These are phyloP conservation scores for Ataeniobius toweri DNA, from an alignment of 2,797 vertebrate genomes.

Conservation along the genomic window DNA sequence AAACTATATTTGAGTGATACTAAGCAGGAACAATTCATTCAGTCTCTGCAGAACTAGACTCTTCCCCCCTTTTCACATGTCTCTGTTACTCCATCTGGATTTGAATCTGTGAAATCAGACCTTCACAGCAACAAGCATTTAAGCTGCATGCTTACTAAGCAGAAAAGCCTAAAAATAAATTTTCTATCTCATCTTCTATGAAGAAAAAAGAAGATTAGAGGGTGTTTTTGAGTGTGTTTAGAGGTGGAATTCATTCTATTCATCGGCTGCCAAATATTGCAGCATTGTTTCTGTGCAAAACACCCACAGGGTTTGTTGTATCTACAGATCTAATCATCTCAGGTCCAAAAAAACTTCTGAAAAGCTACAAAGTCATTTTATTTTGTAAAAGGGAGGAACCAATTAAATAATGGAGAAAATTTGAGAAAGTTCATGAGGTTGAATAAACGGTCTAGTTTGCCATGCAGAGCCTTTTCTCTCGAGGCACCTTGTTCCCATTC, in stretches of 20 bases:
- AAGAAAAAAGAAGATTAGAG: constrained; percentile 24
- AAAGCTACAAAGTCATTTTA: constrained; percentile 3
- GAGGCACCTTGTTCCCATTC: no score
- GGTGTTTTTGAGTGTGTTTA: constrained; percentile 13
- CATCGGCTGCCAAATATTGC: constrained; percentile 26
- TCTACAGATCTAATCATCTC: constrained; percentile 28
- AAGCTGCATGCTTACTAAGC: constrained; percentile 13
- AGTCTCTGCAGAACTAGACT: constrained; percentile 1
- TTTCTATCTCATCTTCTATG: constrained; percentile 19
- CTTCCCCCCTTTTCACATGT: neutral
- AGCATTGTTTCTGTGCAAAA: constrained; percentile 7
- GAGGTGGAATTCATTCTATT: constrained; percentile 35
- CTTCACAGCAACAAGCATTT: neutral
- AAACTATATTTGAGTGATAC: neutral
- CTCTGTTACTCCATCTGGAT: neutral
- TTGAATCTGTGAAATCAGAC: constrained; percentile 22
- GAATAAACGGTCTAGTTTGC: neutral
- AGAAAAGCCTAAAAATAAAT: constrained; percentile 44
- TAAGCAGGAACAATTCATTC: constrained; percentile 9
- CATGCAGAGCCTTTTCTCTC: neutral
- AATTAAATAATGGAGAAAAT: neutral
- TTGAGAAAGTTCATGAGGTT: neutral
- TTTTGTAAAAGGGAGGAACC: neutral
- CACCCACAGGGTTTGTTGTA: constrained; percentile 22
- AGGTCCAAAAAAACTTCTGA: constrained; percentile 1